Conservation (phyloP, 92 coral and sea anemone species). For the Bergia sp. region DNA sequence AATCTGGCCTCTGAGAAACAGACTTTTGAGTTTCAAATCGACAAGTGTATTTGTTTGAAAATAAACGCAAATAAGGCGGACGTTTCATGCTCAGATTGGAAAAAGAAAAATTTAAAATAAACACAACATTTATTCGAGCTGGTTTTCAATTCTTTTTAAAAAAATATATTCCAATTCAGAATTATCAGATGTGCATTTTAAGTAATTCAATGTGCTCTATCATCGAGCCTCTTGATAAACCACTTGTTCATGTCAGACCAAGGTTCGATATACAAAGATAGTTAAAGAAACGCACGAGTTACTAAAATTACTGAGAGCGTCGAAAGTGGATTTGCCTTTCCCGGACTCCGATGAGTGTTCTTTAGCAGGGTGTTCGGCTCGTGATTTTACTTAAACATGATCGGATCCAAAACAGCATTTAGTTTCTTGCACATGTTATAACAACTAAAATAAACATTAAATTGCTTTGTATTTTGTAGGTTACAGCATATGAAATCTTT, state of each 20-base stretch:
- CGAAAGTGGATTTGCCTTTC: background rate
- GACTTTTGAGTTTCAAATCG: background rate
- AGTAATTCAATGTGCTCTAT: background rate
- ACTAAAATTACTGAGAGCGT: background rate
- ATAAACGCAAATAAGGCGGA: no score
- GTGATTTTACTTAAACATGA: no score
- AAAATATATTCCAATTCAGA: no score
- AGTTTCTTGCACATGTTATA: background rate
- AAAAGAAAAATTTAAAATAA: no score
- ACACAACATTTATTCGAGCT: background rate
- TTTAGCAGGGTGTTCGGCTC: background rate
- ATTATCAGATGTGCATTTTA: background rate
- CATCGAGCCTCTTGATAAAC: background rate
- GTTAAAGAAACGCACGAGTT: background rate
- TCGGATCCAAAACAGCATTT: background rate
- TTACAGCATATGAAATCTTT: background rate
- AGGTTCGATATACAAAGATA: background rate
- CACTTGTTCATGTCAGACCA: background rate
- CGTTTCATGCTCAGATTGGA: background rate
- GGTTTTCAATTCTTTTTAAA: no score
- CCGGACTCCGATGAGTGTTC: background rate
- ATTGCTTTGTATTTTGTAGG: background rate
- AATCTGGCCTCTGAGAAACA: background rate
- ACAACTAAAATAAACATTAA: background rate
- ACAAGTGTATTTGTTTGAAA: background rate